Base-by-base conservation (phyloP, 1,140 invertebrate genomes). In the Aleiodes sp. region DNA sequence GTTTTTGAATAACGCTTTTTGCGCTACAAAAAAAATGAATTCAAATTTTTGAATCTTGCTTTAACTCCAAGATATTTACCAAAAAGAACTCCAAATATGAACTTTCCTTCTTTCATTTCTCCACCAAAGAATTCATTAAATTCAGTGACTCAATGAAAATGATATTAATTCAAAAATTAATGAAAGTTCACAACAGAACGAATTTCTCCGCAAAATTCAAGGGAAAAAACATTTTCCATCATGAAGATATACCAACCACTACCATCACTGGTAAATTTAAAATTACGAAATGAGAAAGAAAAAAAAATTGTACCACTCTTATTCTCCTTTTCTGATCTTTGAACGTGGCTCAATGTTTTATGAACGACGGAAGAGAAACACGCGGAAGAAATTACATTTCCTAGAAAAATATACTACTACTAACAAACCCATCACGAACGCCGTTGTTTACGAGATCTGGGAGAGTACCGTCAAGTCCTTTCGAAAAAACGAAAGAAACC, bases 301-400 rank as follows among this genome's bases (percentile, higher is more conserved):
- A 52, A 24, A 52, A 9, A 24, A 52, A 52, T 21, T 43, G 19
- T 16, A 6, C 39, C 16, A 52, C 46, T 52, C 26, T 1, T 52
- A 52, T 24, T 8, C 46, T 52, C 26, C 3, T 26, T 52, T 52
- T 52, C 21, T 52, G 46, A 52, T 52, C 46, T 52, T 52, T 52
- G 46, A 52, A 24, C 46, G 7, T 24, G 46, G 46, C 19, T n/a
- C 46, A 52, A 52, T 52, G 46, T 52, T 52, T 52, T 52, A 52
- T 52, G 46, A 52, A 52, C 46, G 46, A 52, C 46, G 46, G 46
- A 26, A 52, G 46, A 21, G 46, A 52, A 52, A 52, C 26, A 21
- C 46, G 3, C 46, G 46, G 46, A n/a, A 52, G 46, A 52, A 52
- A 52, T 52, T 52, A 52, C 46, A 52, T 52, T 52, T 52, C 46